Percentiles rank a stretch among this genome's conserved stretches.
phyloP scores from a whole-genome alignment of 2,113 vertebrate genomes.

The Tragelaphus buxtoni region DNA sequence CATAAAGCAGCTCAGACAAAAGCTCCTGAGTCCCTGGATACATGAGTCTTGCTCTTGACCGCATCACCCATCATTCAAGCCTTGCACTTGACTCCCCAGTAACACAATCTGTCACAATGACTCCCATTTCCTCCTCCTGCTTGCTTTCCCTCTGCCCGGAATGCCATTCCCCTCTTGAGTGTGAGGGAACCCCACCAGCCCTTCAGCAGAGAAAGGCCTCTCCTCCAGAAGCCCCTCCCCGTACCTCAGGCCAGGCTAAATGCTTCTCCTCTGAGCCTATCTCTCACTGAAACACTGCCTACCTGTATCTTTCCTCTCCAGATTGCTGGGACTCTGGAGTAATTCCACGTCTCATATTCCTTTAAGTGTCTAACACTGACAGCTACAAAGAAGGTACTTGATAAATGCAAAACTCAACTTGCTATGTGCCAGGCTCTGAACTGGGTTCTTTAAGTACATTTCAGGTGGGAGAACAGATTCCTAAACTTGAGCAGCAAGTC shows the following conservation, averaged over 20 bases:
- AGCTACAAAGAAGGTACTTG: not conserved
- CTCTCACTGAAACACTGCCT: not conserved
- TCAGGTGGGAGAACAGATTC: not conserved
- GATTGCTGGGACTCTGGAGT: not conserved
- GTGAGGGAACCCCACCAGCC: not conserved
- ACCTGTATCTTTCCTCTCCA: not conserved
- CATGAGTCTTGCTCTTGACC: not conserved
- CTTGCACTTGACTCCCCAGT: not conserved
- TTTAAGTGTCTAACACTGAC: not conserved
- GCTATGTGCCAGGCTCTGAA: not conserved
- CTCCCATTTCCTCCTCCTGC: not conserved
- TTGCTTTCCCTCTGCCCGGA: not conserved
- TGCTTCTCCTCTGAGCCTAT: not conserved
- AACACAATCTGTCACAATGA: not conserved
- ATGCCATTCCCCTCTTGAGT: not conserved
- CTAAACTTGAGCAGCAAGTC: not conserved
- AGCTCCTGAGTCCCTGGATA: not conserved
- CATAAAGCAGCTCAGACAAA: not conserved
- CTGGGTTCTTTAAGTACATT: not conserved
- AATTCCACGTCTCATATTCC: not conserved
- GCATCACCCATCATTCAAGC: not conserved
- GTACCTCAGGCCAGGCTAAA: not conserved
- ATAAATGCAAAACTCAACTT: not conserved
- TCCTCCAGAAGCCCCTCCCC: not conserved
- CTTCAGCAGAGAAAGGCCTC: not conserved